A percentile compares a stretch with the other conserved stretches of the same genome.
phyloP scores from a whole-genome alignment of 2,888 invertebrate genomes.

The Muschampia plurimacula region DNA sequence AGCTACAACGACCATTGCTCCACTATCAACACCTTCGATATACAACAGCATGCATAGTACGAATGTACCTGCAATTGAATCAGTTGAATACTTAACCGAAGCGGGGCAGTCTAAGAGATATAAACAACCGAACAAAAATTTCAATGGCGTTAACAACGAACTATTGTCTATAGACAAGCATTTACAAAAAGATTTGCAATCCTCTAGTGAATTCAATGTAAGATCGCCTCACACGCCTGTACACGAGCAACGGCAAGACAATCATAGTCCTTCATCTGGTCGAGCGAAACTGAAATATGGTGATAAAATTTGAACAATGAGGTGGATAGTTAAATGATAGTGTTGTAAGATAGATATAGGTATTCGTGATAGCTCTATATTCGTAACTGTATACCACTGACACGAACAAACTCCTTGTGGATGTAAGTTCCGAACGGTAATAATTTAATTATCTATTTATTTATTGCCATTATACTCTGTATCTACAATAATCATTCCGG shows the following conservation, averaged over 20 bases:
- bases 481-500: conserved; percentile 56
- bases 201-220: conserved; percentile 10
- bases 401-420: conserved; percentile 32
- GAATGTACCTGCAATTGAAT: conserved; percentile 1
- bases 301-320: conserved; percentile 70
- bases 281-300: conserved; percentile 73
- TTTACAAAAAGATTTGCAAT: conserved; percentile 11
- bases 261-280: conserved; percentile 52
- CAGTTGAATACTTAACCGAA: conserved; percentile 15
- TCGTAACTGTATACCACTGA: conserved; percentile 45
- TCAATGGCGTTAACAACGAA: conserved; percentile 7
- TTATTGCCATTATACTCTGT: conserved; percentile 53
- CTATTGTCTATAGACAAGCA: conserved; percentile 1
- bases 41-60: conserved; percentile 9
- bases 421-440: conserved; percentile 22
- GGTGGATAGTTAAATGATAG: conserved; percentile 44
- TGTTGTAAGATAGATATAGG: conserved; percentile 50
- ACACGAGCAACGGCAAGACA: conserved; percentile 42
- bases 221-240: conserved; percentile 32
- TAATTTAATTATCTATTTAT: conserved; percentile 27
- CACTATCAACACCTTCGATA: conserved; percentile 29
- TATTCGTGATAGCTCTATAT: conserved; percentile 58
- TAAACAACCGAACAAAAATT: conserved; percentile 16
- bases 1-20: conserved; percentile 55
- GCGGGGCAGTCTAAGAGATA: conserved; percentile 10